These are phyloP conservation scores for Bagarius yarrelli DNA, from an alignment of 2,113 vertebrate genomes.

Conservation along the genomic window DNA sequence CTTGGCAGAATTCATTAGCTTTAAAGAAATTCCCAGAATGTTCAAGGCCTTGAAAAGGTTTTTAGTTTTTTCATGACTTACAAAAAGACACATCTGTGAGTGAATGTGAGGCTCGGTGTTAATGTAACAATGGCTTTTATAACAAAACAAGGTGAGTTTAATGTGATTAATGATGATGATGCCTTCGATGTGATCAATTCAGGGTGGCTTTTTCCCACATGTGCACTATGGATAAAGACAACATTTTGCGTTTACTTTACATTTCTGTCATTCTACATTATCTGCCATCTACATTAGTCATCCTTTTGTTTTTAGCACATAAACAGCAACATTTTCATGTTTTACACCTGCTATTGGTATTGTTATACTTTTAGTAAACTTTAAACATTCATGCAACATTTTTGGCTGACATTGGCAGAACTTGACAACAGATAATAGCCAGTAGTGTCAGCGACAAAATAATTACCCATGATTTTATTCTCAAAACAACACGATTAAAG, in stretches of 20 bases:
- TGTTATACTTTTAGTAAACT: not conserved
- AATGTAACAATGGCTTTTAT: not conserved
- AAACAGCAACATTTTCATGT: not conserved
- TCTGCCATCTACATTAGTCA: not conserved
- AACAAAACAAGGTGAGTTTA: not conserved
- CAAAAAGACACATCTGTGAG: not conserved
- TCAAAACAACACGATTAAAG: not conserved
- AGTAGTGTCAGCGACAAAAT: not conserved
- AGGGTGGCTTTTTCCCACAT: too few relatives aligned
- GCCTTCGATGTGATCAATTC: too few relatives aligned
- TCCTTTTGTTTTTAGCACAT: not conserved
- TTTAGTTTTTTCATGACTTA: constrained; percentile 4
- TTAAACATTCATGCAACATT: not conserved
- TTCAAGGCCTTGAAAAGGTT: constrained; percentile 11
- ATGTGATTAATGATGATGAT: not conserved
- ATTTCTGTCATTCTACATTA: too few relatives aligned
- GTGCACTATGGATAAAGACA: too few relatives aligned
- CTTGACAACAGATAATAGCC: not conserved
- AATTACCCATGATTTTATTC: not conserved
- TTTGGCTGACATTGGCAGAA: not conserved
- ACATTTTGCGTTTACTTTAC: too few relatives aligned
- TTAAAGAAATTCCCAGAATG: constrained; percentile 19
- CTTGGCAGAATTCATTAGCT: constrained; percentile 15
- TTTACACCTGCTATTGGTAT: not conserved
- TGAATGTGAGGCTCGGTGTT: constrained; percentile 3